Evolutionary conservation across 2,113 vertebrate species (phyloP).

Genomic region (Probosciger aterrimus): DNA sequence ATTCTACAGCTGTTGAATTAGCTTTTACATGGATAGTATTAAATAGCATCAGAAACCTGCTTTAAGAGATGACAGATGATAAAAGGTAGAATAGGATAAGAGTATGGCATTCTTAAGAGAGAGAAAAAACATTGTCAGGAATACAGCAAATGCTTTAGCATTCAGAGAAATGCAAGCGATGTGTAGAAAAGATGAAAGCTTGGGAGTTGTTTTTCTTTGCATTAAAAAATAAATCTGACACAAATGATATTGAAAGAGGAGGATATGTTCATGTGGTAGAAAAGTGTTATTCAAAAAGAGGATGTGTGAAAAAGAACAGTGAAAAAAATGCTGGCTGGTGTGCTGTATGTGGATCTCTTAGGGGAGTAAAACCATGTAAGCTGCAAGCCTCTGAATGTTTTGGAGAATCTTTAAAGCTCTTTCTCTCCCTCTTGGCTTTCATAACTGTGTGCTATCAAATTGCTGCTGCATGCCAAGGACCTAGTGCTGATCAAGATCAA

Average conservation of each 20-base stretch:
- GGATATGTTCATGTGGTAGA: constrained; percentile 18
- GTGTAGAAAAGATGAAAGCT: background rate
- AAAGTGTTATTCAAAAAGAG: constrained; percentile 21
- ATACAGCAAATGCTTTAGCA: background rate
- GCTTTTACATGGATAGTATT: background rate
- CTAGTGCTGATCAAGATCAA: background rate
- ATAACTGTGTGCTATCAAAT: background rate
- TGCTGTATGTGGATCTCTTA: background rate
- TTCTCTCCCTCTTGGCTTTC: background rate
- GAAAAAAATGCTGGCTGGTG: background rate
- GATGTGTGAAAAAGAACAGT: constrained; percentile 45
- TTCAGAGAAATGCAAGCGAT: background rate
- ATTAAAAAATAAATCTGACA: constrained; percentile 30
- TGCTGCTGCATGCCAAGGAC: background rate
- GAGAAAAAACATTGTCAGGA: background rate
- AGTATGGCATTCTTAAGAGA: background rate
- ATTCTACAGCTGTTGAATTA: background rate
- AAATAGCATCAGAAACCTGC: background rate
- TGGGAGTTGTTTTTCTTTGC: constrained; percentile 25
- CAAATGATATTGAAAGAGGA: background rate
- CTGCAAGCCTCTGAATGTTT: background rate
- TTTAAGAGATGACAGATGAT: background rate
- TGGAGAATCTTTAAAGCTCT: background rate
- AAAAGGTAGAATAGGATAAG: background rate
- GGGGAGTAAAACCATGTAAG: background rate